Base-by-base conservation (phyloP, 2,888 invertebrate species). In the Leptinotarsa tumamoca region DNA sequence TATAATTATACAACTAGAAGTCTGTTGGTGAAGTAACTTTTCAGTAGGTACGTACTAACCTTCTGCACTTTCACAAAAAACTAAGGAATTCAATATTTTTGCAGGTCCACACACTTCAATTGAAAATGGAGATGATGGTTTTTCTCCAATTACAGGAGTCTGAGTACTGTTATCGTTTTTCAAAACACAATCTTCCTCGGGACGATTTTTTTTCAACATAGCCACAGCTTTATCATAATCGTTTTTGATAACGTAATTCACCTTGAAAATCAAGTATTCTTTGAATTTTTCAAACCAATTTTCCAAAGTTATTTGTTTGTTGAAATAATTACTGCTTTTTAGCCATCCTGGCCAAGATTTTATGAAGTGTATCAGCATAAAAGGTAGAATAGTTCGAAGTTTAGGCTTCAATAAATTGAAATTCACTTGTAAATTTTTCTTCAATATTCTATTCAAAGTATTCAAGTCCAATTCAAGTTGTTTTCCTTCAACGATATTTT, bases 321-420 rank as follows among this genome's bases (percentile, higher is more conserved):
- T 76, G 14, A 76, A 14, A 67, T 75, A 78, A 50, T 74, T 52
- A 4, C 21, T 72, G 23, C 69, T 69, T 33, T 72, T 76, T 54
- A 78, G 78, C 79, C 79, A 79, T 15, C 78, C 79, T 33, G 79
- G 79, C 79, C 79, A 79, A 4, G 74, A 68, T 58, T 73, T 79
- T 70, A 79, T 78, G 23, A 74, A 79, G 70, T 78, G 76, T 14
- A 78, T 73, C 15, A 79, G 56, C 78, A 79, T 79, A 58, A 72
- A 74, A 5, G 79, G 76, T 27, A 79, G 14, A 52, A 77, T 54
- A 23, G 14, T 73, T 51, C 72, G 75, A 7, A 79, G 15, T 75
- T 67, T 79, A 2, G 77, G 71, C 49, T 78, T 76, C 21, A 79
- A 50, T 21, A 52, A 15, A 68, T 67, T 72, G n/a, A 75, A 70